Evolutionary conservation across 2,113 vertebrate species (phyloP).

Genomic region (Dipodomys merriami): DNA sequence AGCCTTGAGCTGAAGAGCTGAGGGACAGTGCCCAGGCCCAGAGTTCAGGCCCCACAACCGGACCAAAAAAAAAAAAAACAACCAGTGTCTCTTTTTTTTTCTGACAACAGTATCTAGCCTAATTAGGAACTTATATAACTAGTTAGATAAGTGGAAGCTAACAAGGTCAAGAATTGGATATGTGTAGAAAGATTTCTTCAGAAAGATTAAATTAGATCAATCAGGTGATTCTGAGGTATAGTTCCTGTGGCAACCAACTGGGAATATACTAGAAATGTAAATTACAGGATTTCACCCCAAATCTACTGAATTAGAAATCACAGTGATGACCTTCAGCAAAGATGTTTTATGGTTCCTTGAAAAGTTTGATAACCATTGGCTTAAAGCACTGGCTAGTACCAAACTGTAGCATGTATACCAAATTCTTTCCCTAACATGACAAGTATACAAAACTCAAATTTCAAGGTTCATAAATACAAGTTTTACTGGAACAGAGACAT

Average conservation of each 20-base stretch:
- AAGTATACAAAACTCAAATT: slow-evolving; percentile 44
- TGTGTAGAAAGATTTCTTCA: background rate
- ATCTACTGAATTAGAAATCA: slow-evolving; percentile 13
- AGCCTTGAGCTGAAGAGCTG: too few species aligned
- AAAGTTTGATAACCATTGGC: slow-evolving; percentile 24
- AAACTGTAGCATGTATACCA: background rate
- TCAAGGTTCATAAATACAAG: slow-evolving; percentile 21
- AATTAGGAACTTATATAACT: slow-evolving; percentile 47
- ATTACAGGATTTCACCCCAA: background rate
- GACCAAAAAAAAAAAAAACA: too few species aligned
- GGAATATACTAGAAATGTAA: slow-evolving; percentile 24
- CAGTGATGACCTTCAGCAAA: background rate
- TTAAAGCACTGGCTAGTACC: slow-evolving; percentile 28
- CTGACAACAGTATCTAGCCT: background rate
- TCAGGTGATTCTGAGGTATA: background rate
- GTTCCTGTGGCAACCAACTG: background rate
- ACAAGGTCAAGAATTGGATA: slow-evolving; percentile 21
- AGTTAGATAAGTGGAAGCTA: background rate
- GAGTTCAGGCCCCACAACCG: too few species aligned
- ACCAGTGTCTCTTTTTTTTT: background rate
- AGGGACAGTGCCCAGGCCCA: too few species aligned
- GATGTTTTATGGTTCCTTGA: background rate
- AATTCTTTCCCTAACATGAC: slow-evolving; percentile 13
- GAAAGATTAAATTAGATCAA: slow-evolving; percentile 30
- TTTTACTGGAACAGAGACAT: slow-evolving; percentile 7